Percentiles rank a stretch among this genome's conserved stretches.
Conservation (phyloP, 2,888 invertebrate species). For the Cloeon dipterum region DNA sequence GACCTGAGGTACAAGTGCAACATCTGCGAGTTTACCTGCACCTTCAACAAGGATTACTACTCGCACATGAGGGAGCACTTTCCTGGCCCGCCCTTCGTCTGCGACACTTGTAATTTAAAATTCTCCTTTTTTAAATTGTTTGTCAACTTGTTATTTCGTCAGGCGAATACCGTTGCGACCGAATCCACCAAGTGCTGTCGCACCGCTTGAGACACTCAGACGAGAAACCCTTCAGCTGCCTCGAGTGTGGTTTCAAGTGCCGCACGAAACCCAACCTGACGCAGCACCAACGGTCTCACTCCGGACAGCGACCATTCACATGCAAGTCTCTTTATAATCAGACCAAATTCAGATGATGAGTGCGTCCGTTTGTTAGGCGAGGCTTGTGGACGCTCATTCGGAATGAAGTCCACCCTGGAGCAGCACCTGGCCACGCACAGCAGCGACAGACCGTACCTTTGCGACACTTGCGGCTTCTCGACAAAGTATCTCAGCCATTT, state of each 20-base stretch:
- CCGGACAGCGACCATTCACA: constrained; percentile 28
- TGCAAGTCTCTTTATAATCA: constrained; percentile 9
- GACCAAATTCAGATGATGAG: too few species aligned
- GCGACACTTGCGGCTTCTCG: constrained; percentile 41
- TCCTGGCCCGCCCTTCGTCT: constrained; percentile 35
- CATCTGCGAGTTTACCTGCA: constrained; percentile 34
- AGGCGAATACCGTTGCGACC: constrained; percentile 19
- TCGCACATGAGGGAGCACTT: constrained; percentile 34
- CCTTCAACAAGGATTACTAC: constrained; percentile 34
- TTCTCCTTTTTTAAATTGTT: neutral
- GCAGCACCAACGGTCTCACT: constrained; percentile 31
- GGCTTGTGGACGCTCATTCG: constrained; percentile 30
- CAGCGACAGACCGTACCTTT: constrained; percentile 29
- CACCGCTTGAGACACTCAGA: constrained; percentile 32
- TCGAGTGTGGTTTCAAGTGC: constrained; percentile 31
- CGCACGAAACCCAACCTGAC: constrained; percentile 30
- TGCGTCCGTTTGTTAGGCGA: constrained; percentile 19
- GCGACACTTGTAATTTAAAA: constrained; percentile 25
- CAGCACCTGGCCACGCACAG: constrained; percentile 30
- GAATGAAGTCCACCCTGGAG: constrained; percentile 30
- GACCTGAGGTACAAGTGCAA: constrained; percentile 34
- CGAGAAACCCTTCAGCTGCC: constrained; percentile 23
- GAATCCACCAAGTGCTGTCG: constrained; percentile 28
- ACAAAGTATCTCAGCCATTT: constrained; percentile 41
- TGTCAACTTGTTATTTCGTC: neutral